phyloP scores from a whole-genome alignment of 1,140 invertebrate genomes.

The Glossosoma conforme region DNA sequence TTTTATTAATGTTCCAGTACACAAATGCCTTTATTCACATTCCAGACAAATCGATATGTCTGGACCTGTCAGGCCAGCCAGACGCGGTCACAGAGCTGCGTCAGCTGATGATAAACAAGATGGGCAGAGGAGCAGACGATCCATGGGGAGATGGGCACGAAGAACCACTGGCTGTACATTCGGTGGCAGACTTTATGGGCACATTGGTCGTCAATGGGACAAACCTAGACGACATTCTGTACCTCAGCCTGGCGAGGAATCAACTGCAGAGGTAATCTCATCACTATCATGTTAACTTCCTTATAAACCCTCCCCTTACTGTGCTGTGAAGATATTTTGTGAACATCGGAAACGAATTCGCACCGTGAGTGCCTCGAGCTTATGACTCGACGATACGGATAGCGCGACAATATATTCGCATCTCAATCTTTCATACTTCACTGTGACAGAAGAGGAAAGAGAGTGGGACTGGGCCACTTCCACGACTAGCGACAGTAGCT shows the following conservation, averaged over 20 bases:
- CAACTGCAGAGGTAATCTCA: constrained; percentile 33
- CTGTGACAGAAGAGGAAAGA: no score
- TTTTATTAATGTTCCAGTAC: neutral
- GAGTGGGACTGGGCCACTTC: no score
- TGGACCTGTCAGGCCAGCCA: constrained; percentile 34
- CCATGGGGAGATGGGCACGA: neutral
- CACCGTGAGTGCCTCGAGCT: no score
- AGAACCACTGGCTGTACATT: neutral
- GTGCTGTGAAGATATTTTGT: no score
- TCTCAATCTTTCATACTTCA: no score
- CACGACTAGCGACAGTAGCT: no score
- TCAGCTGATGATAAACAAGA: constrained; percentile 15
- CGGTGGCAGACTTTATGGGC: neutral
- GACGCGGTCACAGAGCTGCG: constrained; percentile 29
- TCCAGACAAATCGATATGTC: constrained; percentile 6
- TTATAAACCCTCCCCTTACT: no score
- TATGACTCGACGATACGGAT: no score
- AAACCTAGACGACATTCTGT: constrained; percentile 24
- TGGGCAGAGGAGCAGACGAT: neutral
- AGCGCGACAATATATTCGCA: no score
- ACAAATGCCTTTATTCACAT: neutral
- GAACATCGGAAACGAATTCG: no score
- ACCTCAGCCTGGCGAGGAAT: constrained; percentile 39
- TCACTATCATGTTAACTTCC: neutral
- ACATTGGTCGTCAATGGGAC: neutral